Evolutionary conservation across 2,888 invertebrate genomes (phyloP).

Genomic region (Athrips mouffetella): DNA sequence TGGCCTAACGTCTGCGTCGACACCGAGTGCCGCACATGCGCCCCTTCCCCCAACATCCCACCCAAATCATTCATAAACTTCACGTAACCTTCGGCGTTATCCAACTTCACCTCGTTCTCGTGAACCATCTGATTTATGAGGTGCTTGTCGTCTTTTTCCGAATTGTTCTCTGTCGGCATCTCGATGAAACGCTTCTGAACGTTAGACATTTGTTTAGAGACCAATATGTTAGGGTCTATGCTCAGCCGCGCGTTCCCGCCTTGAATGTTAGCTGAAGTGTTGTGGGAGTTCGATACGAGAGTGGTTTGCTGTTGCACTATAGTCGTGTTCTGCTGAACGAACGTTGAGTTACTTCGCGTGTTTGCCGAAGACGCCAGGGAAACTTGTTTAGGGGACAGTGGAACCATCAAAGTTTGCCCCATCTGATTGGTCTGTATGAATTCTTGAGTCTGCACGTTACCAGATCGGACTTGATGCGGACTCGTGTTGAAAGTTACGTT

Average conservation of each 20-base stretch:
- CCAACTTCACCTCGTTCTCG: slow-evolving; percentile 28
- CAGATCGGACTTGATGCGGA: slow-evolving; percentile 68
- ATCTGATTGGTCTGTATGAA: slow-evolving; percentile 84
- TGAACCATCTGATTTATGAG: slow-evolving; percentile 17
- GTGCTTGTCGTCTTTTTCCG: slow-evolving; percentile 31
- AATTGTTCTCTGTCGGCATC: slow-evolving; percentile 30
- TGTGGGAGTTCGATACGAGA: slow-evolving; percentile 84
- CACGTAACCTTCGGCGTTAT: slow-evolving; percentile 39
- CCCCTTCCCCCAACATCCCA: slow-evolving; percentile 24
- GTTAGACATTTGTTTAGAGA: slow-evolving; percentile 51
- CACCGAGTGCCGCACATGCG: slow-evolving; percentile 80
- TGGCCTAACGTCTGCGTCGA: slow-evolving; percentile 85
- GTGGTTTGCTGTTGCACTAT: slow-evolving; percentile 90
- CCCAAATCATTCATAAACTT: slow-evolving; percentile 43
- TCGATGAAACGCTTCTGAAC: slow-evolving; percentile 40
- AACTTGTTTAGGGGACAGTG: slow-evolving; percentile 80
- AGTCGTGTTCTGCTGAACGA: slow-evolving; percentile 90
- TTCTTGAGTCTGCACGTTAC: slow-evolving; percentile 82
- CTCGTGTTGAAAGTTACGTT: slow-evolving; percentile 81
- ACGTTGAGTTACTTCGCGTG: slow-evolving; percentile 83
- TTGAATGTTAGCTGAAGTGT: slow-evolving; percentile 43
- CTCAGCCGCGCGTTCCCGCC: slow-evolving; percentile 68
- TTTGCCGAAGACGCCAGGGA: slow-evolving; percentile 72
- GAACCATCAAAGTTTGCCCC: slow-evolving; percentile 85
- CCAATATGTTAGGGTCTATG: slow-evolving; percentile 79